Percentiles rank a stretch among this genome's conserved stretches.
Evolutionary conservation across 2,888 invertebrate species (phyloP).

Genomic region (Parnassius smintheus): DNA sequence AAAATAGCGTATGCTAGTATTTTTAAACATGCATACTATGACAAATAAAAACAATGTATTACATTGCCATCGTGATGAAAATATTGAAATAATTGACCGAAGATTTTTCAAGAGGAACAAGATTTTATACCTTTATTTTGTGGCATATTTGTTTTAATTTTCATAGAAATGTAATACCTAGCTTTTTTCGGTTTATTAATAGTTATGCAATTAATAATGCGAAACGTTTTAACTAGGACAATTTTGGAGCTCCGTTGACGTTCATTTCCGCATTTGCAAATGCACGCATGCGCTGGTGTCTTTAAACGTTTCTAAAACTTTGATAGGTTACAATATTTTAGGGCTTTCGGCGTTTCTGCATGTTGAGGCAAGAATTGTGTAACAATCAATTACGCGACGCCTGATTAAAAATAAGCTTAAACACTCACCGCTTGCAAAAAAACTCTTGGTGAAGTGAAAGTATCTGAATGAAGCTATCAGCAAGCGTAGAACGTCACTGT

Average conservation of each 20-base stretch:
- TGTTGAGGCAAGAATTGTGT: slow-evolving; percentile 40
- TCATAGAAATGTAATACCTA: too few relatives aligned
- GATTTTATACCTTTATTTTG: too few relatives aligned
- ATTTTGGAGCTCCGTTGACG: slow-evolving; percentile 22
- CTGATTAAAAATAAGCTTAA: slow-evolving; percentile 64
- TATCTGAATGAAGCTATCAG: slow-evolving; percentile 46
- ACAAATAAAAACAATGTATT: too few relatives aligned
- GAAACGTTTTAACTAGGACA: slow-evolving; percentile 10
- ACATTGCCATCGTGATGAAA: too few relatives aligned
- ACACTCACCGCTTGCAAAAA: slow-evolving; percentile 73
- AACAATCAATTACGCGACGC: slow-evolving; percentile 52
- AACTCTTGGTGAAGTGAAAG: slow-evolving; percentile 62
- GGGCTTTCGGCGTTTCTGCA: slow-evolving; percentile 44
- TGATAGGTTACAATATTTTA: slow-evolving; percentile 37
- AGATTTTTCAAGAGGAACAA: too few relatives aligned
- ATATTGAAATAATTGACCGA: too few relatives aligned
- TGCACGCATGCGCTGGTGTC: not conserved
- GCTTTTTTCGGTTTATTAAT: too few relatives aligned
- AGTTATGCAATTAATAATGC: too few relatives aligned
- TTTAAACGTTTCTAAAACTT: slow-evolving; percentile 29
- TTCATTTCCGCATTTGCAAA: slow-evolving; percentile 34
- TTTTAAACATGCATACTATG: too few relatives aligned
- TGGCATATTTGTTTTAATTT: too few relatives aligned
- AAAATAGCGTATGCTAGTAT: slow-evolving; percentile 15
- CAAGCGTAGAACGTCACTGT: slow-evolving; percentile 46